These are phyloP conservation scores for Syncerus caffer DNA, from an alignment of 2,797 vertebrate genomes.

Conservation along the genomic window DNA sequence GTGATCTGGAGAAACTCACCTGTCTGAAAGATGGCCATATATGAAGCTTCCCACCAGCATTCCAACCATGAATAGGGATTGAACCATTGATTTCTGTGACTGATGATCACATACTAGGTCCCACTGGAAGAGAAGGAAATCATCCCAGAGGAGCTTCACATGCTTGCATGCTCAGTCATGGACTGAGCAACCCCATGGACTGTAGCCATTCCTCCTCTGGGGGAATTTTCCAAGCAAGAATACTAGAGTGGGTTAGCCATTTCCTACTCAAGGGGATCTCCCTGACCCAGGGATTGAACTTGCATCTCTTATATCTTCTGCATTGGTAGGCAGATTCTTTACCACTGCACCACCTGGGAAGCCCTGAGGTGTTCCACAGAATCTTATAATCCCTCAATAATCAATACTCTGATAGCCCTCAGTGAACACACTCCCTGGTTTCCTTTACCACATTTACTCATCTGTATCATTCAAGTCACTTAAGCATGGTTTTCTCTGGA, in stretches of 20 bases:
- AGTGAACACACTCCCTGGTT: not conserved
- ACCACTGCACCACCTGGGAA: not conserved
- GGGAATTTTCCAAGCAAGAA: not conserved
- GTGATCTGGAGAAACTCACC: not conserved
- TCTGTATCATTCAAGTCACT: not conserved
- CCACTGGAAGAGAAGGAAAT: conserved; percentile 81
- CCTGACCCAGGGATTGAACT: not conserved
- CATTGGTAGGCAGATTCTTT: not conserved
- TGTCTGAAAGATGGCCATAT: not conserved
- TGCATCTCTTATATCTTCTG: not conserved
- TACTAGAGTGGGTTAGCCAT: not conserved
- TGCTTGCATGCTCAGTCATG: not conserved
- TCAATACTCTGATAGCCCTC: not conserved
- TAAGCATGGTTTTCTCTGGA: not conserved
- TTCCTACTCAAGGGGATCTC: not conserved
- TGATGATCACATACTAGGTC: conserved; percentile 85
- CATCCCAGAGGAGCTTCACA: not conserved
- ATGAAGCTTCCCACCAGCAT: conserved; percentile 80
- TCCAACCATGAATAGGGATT: conserved; percentile 88
- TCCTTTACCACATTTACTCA: not conserved
- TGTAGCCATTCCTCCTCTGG: not conserved
- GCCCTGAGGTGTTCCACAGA: not conserved
- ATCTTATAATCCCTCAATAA: too few species aligned
- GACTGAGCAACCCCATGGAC: not conserved
- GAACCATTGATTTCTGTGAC: conserved; percentile 85